Evolutionary conservation across 2,113 vertebrate genomes (phyloP).

Genomic region (Perca fluviatilis): DNA sequence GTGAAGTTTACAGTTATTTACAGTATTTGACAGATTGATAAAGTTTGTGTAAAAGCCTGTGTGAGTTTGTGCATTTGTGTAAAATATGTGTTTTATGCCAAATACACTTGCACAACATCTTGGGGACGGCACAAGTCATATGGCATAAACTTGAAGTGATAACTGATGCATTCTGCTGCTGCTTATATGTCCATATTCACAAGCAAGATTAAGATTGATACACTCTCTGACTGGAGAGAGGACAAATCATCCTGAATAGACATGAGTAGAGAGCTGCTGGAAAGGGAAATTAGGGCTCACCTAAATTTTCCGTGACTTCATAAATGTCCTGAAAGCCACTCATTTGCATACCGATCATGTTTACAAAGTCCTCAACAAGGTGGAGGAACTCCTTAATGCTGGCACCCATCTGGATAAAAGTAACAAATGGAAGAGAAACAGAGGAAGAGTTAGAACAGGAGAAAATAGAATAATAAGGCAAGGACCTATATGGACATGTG

Average conservation of each 20-base stretch:
- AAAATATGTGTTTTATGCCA: conserved; percentile 13
- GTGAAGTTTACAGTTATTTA: conserved; percentile 37
- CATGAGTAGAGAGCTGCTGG: conserved; percentile 33
- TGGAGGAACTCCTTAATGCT: conserved; percentile 92
- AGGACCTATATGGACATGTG: neutral
- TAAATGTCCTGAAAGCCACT: conserved; percentile 97
- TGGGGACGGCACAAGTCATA: conserved; percentile 14
- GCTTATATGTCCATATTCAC: conserved; percentile 30
- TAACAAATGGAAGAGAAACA: neutral
- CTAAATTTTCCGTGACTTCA: conserved; percentile 97
- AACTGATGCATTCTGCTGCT: conserved; percentile 48
- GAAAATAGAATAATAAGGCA: neutral
- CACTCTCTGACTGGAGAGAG: conserved; percentile 28
- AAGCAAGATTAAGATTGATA: conserved; percentile 61
- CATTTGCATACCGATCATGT: conserved; percentile 95
- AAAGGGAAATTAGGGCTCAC: conserved; percentile 83
- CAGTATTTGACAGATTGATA: conserved; percentile 27
- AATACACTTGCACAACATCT: conserved; percentile 24
- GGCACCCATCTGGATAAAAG: conserved; percentile 88
- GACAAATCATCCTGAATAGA: conserved; percentile 53
- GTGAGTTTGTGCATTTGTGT: too few species aligned
- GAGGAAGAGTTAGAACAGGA: conserved; percentile 21
- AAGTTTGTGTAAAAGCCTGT: conserved; percentile 20
- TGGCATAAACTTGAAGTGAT: conserved; percentile 31
- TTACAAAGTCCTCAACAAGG: conserved; percentile 94